A percentile compares a stretch with the other conserved stretches of the same genome.
Evolutionary conservation across 2,113 vertebrate genomes (phyloP).

Genomic region (Vulpes ferrilata): DNA sequence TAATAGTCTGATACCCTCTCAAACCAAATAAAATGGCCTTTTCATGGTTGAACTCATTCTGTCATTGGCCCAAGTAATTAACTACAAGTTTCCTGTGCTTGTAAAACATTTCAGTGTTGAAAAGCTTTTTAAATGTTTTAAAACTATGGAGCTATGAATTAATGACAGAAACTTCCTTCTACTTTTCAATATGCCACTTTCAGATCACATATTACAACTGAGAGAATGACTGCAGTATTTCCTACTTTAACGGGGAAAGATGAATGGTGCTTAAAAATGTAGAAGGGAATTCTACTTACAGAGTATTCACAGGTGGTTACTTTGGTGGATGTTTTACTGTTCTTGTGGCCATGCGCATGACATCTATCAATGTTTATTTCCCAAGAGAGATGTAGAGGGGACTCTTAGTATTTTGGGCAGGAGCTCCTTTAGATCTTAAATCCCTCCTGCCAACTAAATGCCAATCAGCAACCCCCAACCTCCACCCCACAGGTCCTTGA

Average conservation of each 20-base stretch:
- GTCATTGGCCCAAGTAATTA: not conserved
- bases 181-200: constrained; percentile 43
- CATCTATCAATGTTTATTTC: not conserved
- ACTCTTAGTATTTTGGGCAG: not conserved
- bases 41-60: not conserved
- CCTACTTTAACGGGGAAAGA: not conserved
- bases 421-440: not conserved
- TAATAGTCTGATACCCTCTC: not conserved
- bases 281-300: not conserved
- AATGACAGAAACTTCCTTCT: not conserved
- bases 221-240: constrained; percentile 41
- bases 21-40: not conserved
- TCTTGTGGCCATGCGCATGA: not conserved
- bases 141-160: not conserved
- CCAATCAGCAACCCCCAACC: not conserved
- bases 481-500: not conserved
- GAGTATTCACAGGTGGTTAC: not conserved
- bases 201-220: constrained; percentile 37
- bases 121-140: not conserved
- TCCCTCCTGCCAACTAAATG: not conserved
- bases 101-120: not conserved
- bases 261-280: not conserved
- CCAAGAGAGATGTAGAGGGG: not conserved
- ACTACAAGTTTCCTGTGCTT: not conserved
- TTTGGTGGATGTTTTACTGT: not conserved